These are phyloP conservation scores for Parus major DNA, from an alignment of 2,113 vertebrate species.

Conservation along the genomic window DNA sequence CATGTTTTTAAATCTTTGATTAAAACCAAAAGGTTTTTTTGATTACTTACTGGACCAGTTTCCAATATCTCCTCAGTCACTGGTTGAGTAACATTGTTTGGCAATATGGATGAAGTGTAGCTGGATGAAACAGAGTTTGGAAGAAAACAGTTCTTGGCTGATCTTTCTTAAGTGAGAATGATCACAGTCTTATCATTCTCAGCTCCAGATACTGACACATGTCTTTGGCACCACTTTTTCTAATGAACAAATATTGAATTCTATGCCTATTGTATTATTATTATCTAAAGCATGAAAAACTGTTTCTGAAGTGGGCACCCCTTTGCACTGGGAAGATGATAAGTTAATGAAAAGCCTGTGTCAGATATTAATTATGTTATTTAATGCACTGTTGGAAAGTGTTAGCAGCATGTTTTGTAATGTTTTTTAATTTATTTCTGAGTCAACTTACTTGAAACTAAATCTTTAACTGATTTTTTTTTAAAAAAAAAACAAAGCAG, in stretches of 20 bases:
- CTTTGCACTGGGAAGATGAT: not conserved
- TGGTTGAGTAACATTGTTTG: not conserved
- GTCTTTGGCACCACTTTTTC: not conserved
- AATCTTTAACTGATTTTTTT: not conserved
- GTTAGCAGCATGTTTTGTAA: not conserved
- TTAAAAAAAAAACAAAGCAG: not conserved
- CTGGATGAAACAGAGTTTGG: not conserved
- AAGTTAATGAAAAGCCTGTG: not conserved
- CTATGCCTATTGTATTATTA: not conserved
- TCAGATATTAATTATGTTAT: not conserved
- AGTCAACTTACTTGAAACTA: not conserved
- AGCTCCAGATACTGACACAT: not conserved
- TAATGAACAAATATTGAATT: not conserved
- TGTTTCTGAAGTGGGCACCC: not conserved
- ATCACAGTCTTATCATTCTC: not conserved
- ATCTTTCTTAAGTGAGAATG: not conserved
- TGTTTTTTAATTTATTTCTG: not conserved
- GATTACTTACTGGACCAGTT: not conserved
- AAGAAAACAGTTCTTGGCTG: not conserved
- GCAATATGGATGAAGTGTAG: accelerated
- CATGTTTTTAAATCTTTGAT: not conserved
- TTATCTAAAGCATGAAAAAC: not conserved
- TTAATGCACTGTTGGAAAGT: not conserved
- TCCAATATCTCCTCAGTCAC: not conserved
- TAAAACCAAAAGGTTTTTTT: not conserved